Conservation (phyloP, 2,113 vertebrate species). For the Prunella himalayana region DNA sequence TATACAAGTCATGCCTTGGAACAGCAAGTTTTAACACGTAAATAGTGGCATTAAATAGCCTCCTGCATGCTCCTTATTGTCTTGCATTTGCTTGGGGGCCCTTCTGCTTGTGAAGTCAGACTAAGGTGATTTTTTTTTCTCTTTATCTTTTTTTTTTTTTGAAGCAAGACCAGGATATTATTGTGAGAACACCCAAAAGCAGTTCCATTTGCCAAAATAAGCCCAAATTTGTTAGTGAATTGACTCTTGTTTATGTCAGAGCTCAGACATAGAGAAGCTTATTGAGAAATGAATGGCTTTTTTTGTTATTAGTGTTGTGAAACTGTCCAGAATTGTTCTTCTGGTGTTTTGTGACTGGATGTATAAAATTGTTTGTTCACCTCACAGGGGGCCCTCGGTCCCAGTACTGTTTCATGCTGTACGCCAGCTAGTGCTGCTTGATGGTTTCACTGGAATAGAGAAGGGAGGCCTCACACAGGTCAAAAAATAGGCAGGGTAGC, state of each 20-base stretch:
- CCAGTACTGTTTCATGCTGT: constrained; percentile 34
- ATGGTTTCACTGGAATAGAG: constrained; percentile 10
- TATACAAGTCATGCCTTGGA: constrained; percentile 13
- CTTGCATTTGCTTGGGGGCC: not conserved
- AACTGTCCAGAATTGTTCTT: constrained; percentile 52
- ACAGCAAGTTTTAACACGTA: constrained; percentile 4
- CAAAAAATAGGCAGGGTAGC: not conserved
- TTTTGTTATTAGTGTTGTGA: constrained; percentile 44
- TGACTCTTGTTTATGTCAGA: constrained; percentile 17
- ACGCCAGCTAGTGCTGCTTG: not conserved
- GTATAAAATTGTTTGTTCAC: constrained; percentile 41
- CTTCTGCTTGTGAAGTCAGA: constrained; percentile 21
- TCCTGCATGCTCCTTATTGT: constrained; percentile 33
- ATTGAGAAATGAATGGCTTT: constrained; percentile 19
- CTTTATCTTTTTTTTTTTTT: not conserved
- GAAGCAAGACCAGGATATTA: not conserved
- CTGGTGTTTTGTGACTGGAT: constrained; percentile 53
- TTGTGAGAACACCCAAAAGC: constrained; percentile 7
- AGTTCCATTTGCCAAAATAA: constrained; percentile 41
- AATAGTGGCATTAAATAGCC: constrained; percentile 23
- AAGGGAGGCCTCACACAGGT: not conserved
- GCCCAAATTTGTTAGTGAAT: not conserved
- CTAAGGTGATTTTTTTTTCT: not conserved
- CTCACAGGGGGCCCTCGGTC: not conserved
- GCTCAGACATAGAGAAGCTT: constrained; percentile 21